Percentiles rank a stretch among this genome's conserved stretches.
These are phyloP conservation scores for Harpalus rufipes DNA, from an alignment of 2,888 invertebrate species.

Conservation along the genomic window DNA sequence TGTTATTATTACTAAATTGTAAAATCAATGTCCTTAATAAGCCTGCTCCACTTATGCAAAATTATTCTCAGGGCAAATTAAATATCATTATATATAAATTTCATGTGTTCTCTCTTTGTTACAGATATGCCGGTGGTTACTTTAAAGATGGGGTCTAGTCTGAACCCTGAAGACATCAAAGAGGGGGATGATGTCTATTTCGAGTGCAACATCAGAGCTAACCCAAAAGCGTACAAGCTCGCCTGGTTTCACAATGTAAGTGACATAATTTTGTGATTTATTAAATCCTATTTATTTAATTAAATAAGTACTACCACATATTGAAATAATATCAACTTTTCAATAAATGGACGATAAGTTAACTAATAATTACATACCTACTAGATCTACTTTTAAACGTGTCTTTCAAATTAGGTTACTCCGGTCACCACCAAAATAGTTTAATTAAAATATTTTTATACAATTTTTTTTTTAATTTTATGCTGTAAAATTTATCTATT, in stretches of 20 bases:
- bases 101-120: constrained; percentile 72
- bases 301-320: no score
- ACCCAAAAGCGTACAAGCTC: constrained; percentile 90
- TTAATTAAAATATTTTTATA: no score
- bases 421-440: no score
- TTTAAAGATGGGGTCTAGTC: constrained; percentile 89
- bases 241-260: constrained; percentile 94
- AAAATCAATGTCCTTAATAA: constrained; percentile 46
- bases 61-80: neutral
- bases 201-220: constrained; percentile 90
- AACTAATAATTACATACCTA: no score
- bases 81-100: neutral
- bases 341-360: no score
- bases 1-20: constrained; percentile 21
- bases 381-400: no score
- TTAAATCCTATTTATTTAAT: no score
- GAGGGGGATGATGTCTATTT: constrained; percentile 95
- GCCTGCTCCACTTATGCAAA: constrained; percentile 13
- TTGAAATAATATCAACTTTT: no score
- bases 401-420: no score
- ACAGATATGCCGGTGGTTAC: constrained; percentile 90
- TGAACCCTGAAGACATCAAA: constrained; percentile 92
- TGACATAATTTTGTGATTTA: constrained; percentile 71
- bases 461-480: no score
- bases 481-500: no score